These are phyloP conservation scores for Oncorhynchus kisutch DNA, from an alignment of 2,113 vertebrate species.

Conservation along the genomic window DNA sequence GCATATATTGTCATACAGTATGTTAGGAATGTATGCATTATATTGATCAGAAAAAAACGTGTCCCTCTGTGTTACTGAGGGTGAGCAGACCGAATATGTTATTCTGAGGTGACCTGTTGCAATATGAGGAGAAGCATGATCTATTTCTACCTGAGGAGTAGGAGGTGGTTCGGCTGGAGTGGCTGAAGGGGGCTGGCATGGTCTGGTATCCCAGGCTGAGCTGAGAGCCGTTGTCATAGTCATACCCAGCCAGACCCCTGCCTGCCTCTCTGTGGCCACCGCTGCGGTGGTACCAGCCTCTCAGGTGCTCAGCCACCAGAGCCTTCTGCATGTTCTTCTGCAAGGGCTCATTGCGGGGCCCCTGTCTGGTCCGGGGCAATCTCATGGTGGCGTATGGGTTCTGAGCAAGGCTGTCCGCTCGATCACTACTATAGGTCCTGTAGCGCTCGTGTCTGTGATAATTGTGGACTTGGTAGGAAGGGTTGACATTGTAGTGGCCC, in stretches of 20 bases:
- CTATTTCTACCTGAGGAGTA: constrained; percentile 76
- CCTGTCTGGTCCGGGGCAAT: constrained; percentile 79
- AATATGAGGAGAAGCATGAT: too few species aligned
- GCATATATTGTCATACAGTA: too few species aligned
- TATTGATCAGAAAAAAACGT: too few species aligned
- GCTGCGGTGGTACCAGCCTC: constrained; percentile 95
- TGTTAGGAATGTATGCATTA: too few species aligned
- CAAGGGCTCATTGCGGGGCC: constrained; percentile 82
- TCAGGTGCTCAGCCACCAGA: constrained; percentile 91
- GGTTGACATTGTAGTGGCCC: constrained; percentile 93
- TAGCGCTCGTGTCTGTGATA: constrained; percentile 85
- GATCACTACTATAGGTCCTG: constrained; percentile 81
- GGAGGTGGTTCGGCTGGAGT: constrained; percentile 84
- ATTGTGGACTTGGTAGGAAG: constrained; percentile 81
- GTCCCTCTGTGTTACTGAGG: too few species aligned
- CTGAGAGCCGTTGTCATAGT: constrained; percentile 84
- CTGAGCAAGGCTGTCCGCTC: constrained; percentile 79
- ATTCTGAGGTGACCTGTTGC: too few species aligned
- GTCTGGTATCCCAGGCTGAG: constrained; percentile 87
- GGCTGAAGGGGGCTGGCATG: constrained; percentile 86
- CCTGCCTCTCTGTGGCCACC: constrained; percentile 74
- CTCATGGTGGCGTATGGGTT: constrained; percentile 91
- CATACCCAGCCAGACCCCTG: constrained; percentile 75
- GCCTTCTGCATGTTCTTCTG: constrained; percentile 96
- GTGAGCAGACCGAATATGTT: too few species aligned